Evolutionary conservation across 2,113 vertebrate genomes (phyloP), one percentile per base, ranked within the genome.

Genomic region (Australoheros scitulus): DNA sequence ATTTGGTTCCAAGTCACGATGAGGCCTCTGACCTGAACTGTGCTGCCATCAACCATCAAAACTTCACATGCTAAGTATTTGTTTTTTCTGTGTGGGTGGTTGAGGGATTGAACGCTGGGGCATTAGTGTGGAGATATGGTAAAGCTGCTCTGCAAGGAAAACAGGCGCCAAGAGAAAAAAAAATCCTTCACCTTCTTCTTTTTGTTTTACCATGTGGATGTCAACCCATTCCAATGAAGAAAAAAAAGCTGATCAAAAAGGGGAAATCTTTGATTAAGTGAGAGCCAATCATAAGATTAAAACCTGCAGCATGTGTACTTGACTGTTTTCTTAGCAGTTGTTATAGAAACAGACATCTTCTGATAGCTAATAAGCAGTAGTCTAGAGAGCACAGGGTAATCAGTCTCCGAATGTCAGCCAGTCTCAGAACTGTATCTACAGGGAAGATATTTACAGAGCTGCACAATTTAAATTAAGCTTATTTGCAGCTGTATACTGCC

Each of bases 1-100:
- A 85, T 90, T 89, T 91, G 65, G 86, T 86, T 92, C 85, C 84
- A 87, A 90, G 93, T 89, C 92, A 93, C 65, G 56, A 77, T 80
- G 61, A 87, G 76, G 77, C 88, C 85, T 87, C 81, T 79, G 91
- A 91, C 86, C 82, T 85, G 78, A 90, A 78, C 76, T 52, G 77
- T 6, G 59, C 68, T 82, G 79, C 87, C 77, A 83, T 88, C 85
- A 93, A 70, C 80, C 70, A 81, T 84, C 59, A 79, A 64, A 81
- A 79, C 70, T 26, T 90, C 79, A 84, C 81, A 77, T 29, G 64
- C 58, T 83, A 60, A 76, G 65, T 11, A 61, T 75, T 87, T 68
- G 61, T 61, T 87, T 56, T 68, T 47, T 88, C 74, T 81, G 56
- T 57, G 24, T 58, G 50, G 86, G 76, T 76, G 77, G 56, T 70